phyloP scores from a whole-genome alignment of 2,113 vertebrate species.

The Siniperca chuatsi region DNA sequence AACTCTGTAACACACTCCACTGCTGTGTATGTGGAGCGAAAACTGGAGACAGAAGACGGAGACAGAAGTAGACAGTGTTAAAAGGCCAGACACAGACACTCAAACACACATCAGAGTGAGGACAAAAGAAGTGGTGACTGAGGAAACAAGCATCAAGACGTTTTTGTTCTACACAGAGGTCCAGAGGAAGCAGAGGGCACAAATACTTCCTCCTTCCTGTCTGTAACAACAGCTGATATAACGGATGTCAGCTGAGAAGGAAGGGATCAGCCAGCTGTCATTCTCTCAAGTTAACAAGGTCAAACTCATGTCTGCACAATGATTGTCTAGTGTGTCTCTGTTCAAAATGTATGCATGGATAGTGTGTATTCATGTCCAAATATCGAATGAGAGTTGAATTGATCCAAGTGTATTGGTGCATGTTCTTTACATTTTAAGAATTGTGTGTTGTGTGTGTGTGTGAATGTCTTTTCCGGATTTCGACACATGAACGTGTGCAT shows the following conservation, averaged over 20 bases:
- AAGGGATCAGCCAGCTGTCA: constrained; percentile 40
- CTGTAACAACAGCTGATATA: constrained; percentile 45
- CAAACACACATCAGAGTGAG: background rate
- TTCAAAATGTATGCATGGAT: background rate
- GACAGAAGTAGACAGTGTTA: background rate
- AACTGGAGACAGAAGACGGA: background rate
- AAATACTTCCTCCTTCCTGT: constrained; percentile 67
- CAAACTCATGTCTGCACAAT: constrained; percentile 67
- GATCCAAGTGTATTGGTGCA: background rate
- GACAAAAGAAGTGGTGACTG: constrained; percentile 27
- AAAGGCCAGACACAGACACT: constrained; percentile 5
- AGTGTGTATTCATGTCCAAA: background rate
- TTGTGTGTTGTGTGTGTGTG: background rate
- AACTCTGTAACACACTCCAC: background rate
- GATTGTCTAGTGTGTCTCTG: background rate
- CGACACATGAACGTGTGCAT: background rate
- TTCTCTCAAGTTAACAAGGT: constrained; percentile 57
- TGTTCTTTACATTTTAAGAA: background rate
- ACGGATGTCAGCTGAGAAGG: constrained; percentile 34
- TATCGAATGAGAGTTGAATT: background rate
- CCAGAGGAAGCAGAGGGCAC: constrained; percentile 57
- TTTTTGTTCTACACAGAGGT: constrained; percentile 24
- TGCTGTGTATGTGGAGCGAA: background rate
- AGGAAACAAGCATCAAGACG: constrained; percentile 51
- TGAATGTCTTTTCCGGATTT: background rate